Base-by-base conservation (phyloP, 2,888 invertebrate genomes). In the Cheilosia scutellata region DNA sequence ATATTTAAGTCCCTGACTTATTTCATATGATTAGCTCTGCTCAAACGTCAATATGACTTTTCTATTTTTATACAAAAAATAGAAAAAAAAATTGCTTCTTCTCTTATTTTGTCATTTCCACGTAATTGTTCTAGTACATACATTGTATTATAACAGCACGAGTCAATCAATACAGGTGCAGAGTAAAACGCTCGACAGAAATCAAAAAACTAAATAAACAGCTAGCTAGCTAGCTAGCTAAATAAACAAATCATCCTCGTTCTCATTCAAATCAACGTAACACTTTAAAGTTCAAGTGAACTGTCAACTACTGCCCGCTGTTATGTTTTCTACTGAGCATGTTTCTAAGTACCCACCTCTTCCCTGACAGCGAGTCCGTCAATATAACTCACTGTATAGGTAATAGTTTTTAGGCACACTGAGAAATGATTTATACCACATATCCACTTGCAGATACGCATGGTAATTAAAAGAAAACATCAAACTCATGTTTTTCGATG, bases 401-500 rank as follows among this genome's bases (percentile, higher is more conserved):
- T 6, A 5, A 20, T 5, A 13, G n/a, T 40, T 25, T 66, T 66
- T 16, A 31, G 4, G 16, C 31, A 2, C 13, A 57, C 25, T 44
- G 13, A 31, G 44, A 68, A 55, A 20, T 42, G 7, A 42, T 3
- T 40, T 29, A 40, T 42, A n/a, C 42, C 31, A 40, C 47, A 27
- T 25, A 29, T 47, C 47, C 16, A 37, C 9, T 20, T 49, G 47
- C 11, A 20, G 13, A 33, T 42, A 16, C 6, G 20, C 7, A 47
- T 31, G n/a, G 2, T 13, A 55, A 74, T 63, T 65, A 33, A 31
- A 51, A 58, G 58, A 76, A 51, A 76, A 76, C 58, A 76, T 42
- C 11, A 63, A 70, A 71, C 37, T 55, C 70, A 70, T 62, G 77
- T 70, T 71, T 71, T 71, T 37, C 57, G 49, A 62, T 49, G 29